Evolutionary conservation across 2,797 vertebrate genomes (phyloP).

Genomic region (Monodelphis domestica): DNA sequence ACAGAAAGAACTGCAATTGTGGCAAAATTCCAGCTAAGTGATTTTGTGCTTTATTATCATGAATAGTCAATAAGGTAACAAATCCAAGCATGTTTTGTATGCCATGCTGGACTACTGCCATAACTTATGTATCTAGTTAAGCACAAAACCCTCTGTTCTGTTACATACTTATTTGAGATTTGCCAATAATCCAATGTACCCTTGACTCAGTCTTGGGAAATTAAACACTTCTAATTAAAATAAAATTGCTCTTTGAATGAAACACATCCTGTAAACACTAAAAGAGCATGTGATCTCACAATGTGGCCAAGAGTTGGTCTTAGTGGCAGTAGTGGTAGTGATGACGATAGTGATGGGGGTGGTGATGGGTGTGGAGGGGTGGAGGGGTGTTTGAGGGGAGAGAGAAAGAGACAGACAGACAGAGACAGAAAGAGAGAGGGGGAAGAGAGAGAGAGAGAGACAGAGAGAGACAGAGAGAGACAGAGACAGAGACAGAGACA

Average conservation of each 20-base stretch:
- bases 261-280: neutral
- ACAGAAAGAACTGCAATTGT: neutral
- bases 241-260: constrained; percentile 23
- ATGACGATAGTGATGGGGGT: too few relatives aligned
- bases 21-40: constrained; percentile 2
- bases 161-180: neutral
- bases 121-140: neutral
- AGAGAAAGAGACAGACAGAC: neutral
- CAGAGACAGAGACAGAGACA: neutral
- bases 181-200: neutral
- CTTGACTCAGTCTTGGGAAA: neutral
- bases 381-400: neutral
- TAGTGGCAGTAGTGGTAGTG: neutral
- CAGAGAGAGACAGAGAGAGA: neutral
- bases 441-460: neutral
- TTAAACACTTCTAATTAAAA: neutral
- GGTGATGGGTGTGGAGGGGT: neutral
- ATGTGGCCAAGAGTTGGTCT: neutral
- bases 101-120: neutral
- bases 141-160: neutral
- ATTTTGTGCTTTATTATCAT: neutral
- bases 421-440: neutral
- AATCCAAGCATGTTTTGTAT: neutral
- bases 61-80: neutral
- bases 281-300: neutral